Conservation (phyloP, 2,888 invertebrate species). For the Neria commutata region DNA sequence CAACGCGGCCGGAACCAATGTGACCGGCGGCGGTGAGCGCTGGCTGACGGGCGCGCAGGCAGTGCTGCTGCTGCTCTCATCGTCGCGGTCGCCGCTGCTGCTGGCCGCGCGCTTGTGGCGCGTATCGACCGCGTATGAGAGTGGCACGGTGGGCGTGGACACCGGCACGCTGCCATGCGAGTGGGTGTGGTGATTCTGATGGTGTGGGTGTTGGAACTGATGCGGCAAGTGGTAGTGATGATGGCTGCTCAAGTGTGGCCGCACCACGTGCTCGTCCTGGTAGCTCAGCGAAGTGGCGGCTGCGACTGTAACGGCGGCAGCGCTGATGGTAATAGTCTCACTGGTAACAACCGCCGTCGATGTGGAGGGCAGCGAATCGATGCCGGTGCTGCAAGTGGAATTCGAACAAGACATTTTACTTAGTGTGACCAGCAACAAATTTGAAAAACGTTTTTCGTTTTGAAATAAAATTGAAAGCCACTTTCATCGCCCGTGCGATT, state of each 20-base stretch:
- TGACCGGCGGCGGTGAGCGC: constrained; percentile 32
- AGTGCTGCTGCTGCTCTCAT: constrained; percentile 27
- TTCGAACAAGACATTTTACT: constrained; percentile 35
- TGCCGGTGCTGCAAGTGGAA: constrained; percentile 40
- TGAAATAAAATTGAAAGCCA: too few species aligned
- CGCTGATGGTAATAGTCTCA: neutral
- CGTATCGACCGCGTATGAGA: constrained; percentile 37
- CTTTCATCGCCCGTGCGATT: too few species aligned
- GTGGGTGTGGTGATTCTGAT: constrained; percentile 57
- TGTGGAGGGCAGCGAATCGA: constrained; percentile 24
- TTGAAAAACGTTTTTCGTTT: too few species aligned
- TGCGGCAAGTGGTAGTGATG: constrained; percentile 59
- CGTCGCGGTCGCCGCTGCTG: constrained; percentile 27
- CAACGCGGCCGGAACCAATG: too few species aligned
- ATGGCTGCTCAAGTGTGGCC: constrained; percentile 54
- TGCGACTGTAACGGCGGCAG: constrained; percentile 29
- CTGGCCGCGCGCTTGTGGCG: constrained; percentile 31
- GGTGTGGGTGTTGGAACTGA: constrained; percentile 58
- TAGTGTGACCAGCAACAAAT: too few species aligned
- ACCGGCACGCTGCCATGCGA: constrained; percentile 47
- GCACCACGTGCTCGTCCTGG: constrained; percentile 39
- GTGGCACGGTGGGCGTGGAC: constrained; percentile 51
- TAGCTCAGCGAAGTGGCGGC: constrained; percentile 36
- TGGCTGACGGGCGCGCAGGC: constrained; percentile 25
- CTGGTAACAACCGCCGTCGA: constrained; percentile 32